Percentiles rank a stretch among this genome's conserved stretches.
These are phyloP conservation scores for Xestobium rufovillosum DNA, from an alignment of 2,888 invertebrate genomes.

Conservation along the genomic window DNA sequence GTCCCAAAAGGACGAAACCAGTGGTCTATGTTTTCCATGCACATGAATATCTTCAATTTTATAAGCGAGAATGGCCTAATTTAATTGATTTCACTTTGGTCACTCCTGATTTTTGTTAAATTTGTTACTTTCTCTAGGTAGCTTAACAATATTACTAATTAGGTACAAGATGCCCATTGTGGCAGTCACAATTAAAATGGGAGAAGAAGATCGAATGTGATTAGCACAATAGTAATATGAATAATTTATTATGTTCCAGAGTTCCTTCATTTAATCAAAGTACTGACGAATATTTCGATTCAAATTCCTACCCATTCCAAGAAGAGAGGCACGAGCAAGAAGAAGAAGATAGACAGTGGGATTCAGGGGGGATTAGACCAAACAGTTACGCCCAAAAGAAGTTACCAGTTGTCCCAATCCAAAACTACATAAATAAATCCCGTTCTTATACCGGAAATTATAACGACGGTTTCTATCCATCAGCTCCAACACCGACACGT, in stretches of 20 bases:
- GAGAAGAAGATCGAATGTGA: no score
- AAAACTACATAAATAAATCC: conserved; percentile 51
- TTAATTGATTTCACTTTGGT: no score
- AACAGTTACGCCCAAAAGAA: conserved; percentile 33
- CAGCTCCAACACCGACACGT: conserved; percentile 36
- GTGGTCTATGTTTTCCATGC: no score
- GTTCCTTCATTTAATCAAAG: conserved; percentile 46
- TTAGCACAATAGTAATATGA: no score
- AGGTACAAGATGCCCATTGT: no score
- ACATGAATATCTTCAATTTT: no score
- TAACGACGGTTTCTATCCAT: conserved; percentile 37
- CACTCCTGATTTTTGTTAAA: no score
- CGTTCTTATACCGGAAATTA: conserved; percentile 33
- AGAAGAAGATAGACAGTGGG: conserved; percentile 68
- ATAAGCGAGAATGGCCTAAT: no score
- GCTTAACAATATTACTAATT: no score
- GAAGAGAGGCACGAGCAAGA: conserved; percentile 52
- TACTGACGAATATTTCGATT: conserved; percentile 61
- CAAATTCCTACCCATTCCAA: conserved; percentile 53
- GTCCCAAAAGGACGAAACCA: no score
- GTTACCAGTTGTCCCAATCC: conserved; percentile 44
- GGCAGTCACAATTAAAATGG: no score
- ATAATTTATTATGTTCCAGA: conserved; percentile 41
- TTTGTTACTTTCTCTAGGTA: no score
- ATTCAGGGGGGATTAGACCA: conserved; percentile 52